Evolutionary conservation across 2,888 invertebrate species (phyloP).

Genomic region (Ophion costatus): DNA sequence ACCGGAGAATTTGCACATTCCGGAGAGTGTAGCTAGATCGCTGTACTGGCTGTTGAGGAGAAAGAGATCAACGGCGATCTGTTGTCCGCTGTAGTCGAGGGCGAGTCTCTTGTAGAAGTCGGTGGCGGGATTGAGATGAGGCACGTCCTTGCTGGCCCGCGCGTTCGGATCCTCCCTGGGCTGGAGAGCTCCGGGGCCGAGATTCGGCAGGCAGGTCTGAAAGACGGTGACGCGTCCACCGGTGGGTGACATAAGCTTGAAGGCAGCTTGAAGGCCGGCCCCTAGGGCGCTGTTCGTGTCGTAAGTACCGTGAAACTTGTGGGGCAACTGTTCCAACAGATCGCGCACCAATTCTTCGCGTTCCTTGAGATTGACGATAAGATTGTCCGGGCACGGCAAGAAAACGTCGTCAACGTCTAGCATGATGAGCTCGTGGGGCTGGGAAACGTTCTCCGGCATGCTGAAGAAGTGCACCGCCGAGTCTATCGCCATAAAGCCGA

Average conservation of each 20-base stretch:
- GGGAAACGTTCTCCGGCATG: slow-evolving; percentile 91
- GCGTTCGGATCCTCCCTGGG: slow-evolving; percentile 93
- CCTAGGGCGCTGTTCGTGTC: slow-evolving; percentile 95
- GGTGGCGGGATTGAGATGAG: slow-evolving; percentile 96
- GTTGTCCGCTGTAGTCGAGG: slow-evolving; percentile 97
- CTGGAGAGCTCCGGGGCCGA: slow-evolving; percentile 94
- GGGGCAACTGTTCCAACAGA: slow-evolving; percentile 91
- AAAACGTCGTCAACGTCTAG: slow-evolving; percentile 97
- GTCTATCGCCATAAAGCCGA: slow-evolving; percentile 97
- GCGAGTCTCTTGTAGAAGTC: slow-evolving; percentile 99
- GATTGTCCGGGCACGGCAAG: slow-evolving; percentile 95
- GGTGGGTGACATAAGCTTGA: slow-evolving; percentile 94
- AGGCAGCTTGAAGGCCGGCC: slow-evolving; percentile 95
- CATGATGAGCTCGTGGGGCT: slow-evolving; percentile 95
- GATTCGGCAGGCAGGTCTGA: slow-evolving; percentile 94
- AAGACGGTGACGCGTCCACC: slow-evolving; percentile 98
- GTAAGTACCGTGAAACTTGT: slow-evolving; percentile 87
- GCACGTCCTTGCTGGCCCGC: slow-evolving; percentile 91
- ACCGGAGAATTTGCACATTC: slow-evolving; percentile 97
- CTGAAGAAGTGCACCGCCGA: slow-evolving; percentile 97
- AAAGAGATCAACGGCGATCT: slow-evolving; percentile 98
- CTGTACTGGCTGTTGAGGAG: slow-evolving; percentile 96
- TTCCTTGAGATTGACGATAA: slow-evolving; percentile 96
- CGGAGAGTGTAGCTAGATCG: slow-evolving; percentile 96
- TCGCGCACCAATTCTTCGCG: slow-evolving; percentile 91